Evolutionary conservation across 2,888 invertebrate genomes (phyloP), one percentile per base, ranked within the genome.

Genomic region (Mamestra brassicae): DNA sequence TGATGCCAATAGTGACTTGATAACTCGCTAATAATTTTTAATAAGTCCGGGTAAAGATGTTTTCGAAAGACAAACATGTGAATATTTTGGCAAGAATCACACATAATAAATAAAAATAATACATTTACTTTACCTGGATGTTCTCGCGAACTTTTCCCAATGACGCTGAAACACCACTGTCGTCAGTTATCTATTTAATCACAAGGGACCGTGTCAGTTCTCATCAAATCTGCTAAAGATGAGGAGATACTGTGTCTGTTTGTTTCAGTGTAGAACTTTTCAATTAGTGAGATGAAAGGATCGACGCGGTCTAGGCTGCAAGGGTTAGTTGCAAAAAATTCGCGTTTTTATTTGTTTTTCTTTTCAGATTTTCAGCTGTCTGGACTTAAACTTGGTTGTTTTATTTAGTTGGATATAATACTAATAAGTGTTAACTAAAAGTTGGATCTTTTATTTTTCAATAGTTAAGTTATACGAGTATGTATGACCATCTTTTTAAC

Each of bases 221-320:
- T 74, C 74, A 60, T 83, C 69, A 70, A 79, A 74, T 79, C 58
- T 67, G 60, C 45, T 60, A 74, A 61, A 80, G 80, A 83, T 83
- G 60, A 66, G 42, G 38, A 74, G 80, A 83, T 81, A 70, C 52
- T 64, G 60, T 50, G 60, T 61, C 67, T 78, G 74, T 82, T 70
- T 68, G 84, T 74, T 62, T 79, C 52, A 52, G 67, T 67, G 81
- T 52, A 68, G 80, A 65, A 73, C 81, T 68, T 83, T 83, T 80
- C 81, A 83, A 83, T 83, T 84, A 83, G 68, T 60, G 73, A 71
- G 65, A 83, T 83, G 84, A 83, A 84, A 83, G 82, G 73, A 73
- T 65, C 61, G 47, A 17, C 67, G 60, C 38, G 54, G 72, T 45
- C 62, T 54, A 55, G 8, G 26, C 62, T 68, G 50, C 38, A 58